Conservation (phyloP, 2,113 vertebrate genomes). For the Sterrhoptilus dennistouni region DNA sequence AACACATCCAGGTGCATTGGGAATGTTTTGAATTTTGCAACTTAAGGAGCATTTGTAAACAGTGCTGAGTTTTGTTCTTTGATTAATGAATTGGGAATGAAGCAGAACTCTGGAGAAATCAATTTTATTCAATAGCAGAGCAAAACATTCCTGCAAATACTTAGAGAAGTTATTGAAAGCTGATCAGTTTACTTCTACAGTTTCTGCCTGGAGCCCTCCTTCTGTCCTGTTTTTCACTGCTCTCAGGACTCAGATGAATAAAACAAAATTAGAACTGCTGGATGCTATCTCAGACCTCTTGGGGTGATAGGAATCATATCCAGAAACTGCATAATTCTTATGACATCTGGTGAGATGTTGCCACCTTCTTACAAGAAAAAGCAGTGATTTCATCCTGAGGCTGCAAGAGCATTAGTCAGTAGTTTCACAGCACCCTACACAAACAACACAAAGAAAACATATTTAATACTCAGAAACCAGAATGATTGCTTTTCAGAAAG, state of each 20-base stretch:
- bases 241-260: not conserved
- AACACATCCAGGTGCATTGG: not conserved
- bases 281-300: not conserved
- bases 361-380: not conserved
- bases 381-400: not conserved
- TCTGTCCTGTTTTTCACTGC: not conserved
- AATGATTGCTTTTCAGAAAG: not conserved
- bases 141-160: not conserved
- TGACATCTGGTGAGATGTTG: not conserved
- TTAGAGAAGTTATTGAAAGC: not conserved
- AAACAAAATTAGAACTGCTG: not conserved
- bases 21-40: not conserved
- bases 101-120: not conserved
- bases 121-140: not conserved
- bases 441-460: not conserved
- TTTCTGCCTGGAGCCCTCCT: not conserved
- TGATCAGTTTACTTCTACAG: not conserved
- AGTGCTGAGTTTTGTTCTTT: not conserved
- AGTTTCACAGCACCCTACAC: not conserved
- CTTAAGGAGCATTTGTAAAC: not conserved
- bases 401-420: not conserved
- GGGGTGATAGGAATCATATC: not conserved
- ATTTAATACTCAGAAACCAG: not conserved
- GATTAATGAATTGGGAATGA: not conserved
- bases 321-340: not conserved